These are phyloP conservation scores for Gambusia affinis DNA, from an alignment of 2,113 vertebrate species.

Conservation along the genomic window DNA sequence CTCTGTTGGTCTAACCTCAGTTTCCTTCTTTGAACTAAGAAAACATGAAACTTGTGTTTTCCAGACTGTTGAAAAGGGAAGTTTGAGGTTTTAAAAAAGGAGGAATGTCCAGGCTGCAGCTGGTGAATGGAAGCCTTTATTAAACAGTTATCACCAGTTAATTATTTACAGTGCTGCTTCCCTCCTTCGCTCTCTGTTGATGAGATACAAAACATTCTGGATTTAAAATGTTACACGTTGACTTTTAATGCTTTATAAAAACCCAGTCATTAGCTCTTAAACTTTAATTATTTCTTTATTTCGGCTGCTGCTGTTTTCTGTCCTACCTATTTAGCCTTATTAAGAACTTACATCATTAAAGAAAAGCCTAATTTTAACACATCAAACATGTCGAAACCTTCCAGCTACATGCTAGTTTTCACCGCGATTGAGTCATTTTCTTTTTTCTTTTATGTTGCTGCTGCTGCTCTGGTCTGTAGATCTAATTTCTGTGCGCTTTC, in stretches of 20 bases:
- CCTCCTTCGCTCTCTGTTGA: background rate
- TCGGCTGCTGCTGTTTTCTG: background rate
- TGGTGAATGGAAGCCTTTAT: slow-evolving; percentile 48
- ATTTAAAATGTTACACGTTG: background rate
- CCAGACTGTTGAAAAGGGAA: slow-evolving; percentile 26
- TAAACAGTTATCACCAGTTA: slow-evolving; percentile 24
- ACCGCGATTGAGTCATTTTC: background rate
- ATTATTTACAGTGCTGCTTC: slow-evolving; percentile 25
- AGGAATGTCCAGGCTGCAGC: background rate
- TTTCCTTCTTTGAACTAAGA: background rate
- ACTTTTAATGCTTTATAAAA: background rate
- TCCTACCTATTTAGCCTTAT: background rate
- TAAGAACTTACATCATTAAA: background rate
- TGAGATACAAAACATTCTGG: background rate
- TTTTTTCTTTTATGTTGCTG: background rate
- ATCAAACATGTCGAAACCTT: background rate
- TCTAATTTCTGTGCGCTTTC: background rate
- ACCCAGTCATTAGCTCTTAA: background rate
- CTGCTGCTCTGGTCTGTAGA: background rate
- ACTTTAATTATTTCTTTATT: background rate
- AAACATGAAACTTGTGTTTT: background rate
- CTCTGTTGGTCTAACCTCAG: background rate
- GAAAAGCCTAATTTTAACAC: background rate
- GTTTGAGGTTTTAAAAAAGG: slow-evolving; percentile 6
- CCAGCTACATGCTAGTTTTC: too few species aligned